Conservation (phyloP, 35 echinoderm and acorn worm genomes). For the Stichopus chloronotus region DNA sequence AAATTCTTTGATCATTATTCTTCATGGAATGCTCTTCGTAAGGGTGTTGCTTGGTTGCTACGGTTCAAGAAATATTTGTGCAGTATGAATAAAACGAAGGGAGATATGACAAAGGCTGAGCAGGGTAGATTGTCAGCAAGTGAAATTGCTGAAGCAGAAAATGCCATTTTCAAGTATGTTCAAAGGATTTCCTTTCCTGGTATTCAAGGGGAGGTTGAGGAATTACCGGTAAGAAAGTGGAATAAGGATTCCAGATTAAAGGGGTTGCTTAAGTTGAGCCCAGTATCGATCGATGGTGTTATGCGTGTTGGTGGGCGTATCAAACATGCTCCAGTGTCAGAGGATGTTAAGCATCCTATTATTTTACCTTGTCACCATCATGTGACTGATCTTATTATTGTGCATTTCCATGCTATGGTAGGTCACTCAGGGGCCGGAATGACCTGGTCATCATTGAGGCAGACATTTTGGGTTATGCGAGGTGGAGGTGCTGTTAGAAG, state of each 20-base stretch:
- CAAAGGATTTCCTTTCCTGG: constrained; percentile 27
- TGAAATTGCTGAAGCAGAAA: constrained; percentile 15
- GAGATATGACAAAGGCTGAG: background rate
- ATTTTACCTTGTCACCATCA: constrained; percentile 64
- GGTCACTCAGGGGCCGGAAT: constrained; percentile 72
- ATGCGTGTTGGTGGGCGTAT: constrained; percentile 49
- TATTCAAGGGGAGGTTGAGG: background rate
- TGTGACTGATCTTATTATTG: constrained; percentile 59
- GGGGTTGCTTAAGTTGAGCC: constrained; percentile 20
- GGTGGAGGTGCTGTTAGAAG: constrained; percentile 62
- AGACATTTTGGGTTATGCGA: constrained; percentile 61
- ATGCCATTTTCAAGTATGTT: background rate
- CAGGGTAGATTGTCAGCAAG: background rate
- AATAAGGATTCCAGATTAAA: background rate
- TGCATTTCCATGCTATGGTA: constrained; percentile 45
- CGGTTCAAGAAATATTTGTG: background rate
- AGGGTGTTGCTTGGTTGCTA: constrained; percentile 20
- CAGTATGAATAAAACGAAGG: background rate
- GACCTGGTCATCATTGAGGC: constrained; percentile 49
- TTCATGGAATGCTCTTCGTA: background rate
- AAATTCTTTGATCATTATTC: constrained; percentile 7
- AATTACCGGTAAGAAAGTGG: constrained; percentile 28
- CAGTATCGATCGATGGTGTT: constrained; percentile 33
- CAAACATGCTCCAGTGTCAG: constrained; percentile 14
- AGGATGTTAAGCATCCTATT: constrained; percentile 42